These are phyloP conservation scores for Ormyrus pomaceus DNA, from an alignment of 2,888 invertebrate genomes.

Conservation along the genomic window DNA sequence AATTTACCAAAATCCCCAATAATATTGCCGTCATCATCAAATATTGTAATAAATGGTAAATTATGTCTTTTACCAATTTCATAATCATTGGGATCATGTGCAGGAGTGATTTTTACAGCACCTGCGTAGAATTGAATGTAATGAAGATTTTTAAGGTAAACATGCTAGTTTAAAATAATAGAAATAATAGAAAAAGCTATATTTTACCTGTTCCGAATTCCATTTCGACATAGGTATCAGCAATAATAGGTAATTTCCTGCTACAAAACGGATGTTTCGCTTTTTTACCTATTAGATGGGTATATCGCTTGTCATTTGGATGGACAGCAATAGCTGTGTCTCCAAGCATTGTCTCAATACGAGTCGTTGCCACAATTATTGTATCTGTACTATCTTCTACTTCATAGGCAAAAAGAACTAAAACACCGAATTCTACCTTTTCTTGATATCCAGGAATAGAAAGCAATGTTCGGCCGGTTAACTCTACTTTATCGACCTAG, in stretches of 20 bases:
- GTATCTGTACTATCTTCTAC: slow-evolving; percentile 85
- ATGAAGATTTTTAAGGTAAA: background rate
- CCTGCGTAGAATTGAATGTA: slow-evolving; percentile 77
- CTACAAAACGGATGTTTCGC: slow-evolving; percentile 92
- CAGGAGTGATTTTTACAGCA: slow-evolving; percentile 99
- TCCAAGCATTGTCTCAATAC: slow-evolving; percentile 98
- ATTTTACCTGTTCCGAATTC: slow-evolving; percentile 92
- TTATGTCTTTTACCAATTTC: slow-evolving; percentile 94
- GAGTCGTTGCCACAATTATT: slow-evolving; percentile 96
- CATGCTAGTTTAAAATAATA: background rate
- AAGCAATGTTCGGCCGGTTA: slow-evolving; percentile 90
- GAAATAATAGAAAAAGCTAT: background rate
- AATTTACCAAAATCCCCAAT: slow-evolving; percentile 88
- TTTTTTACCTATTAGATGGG: slow-evolving; percentile 87
- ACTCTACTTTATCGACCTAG: slow-evolving; percentile 92
- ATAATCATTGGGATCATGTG: slow-evolving; percentile 98
- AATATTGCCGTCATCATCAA: slow-evolving; percentile 93
- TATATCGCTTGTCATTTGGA: slow-evolving; percentile 92
- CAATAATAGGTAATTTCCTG: slow-evolving; percentile 90
- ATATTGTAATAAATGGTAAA: slow-evolving; percentile 90
- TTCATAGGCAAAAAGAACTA: slow-evolving; percentile 94
- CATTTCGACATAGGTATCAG: slow-evolving; percentile 96
- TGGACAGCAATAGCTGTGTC: slow-evolving; percentile 99
- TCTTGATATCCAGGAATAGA: slow-evolving; percentile 94
- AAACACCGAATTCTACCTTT: slow-evolving; percentile 94